phyloP scores from a whole-genome alignment of 2,888 invertebrate species.

The Sesia bembeciformis region DNA sequence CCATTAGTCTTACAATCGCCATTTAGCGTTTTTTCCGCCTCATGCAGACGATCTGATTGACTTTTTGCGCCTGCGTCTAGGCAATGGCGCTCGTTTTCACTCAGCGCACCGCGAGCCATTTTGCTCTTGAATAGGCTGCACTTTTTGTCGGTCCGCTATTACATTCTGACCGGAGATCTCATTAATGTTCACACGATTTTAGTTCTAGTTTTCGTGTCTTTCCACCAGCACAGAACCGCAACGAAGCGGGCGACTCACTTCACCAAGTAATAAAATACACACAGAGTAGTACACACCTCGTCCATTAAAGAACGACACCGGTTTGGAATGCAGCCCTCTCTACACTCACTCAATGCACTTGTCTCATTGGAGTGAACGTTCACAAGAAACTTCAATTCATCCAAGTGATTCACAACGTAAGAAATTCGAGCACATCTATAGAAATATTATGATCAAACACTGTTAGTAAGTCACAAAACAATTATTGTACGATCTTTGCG shows the following conservation, averaged over 20 bases:
- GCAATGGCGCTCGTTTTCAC: conserved; percentile 62
- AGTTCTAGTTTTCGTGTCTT: conserved; percentile 22
- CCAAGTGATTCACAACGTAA: conserved; percentile 20
- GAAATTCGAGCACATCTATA: too few species aligned
- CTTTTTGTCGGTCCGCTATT: conserved; percentile 21
- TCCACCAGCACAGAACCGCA: conserved; percentile 24
- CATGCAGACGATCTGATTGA: conserved; percentile 49
- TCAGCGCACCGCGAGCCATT: conserved; percentile 64
- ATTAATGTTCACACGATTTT: conserved; percentile 16
- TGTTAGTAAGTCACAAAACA: too few species aligned
- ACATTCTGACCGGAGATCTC: conserved; percentile 31
- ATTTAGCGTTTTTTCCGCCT: conserved; percentile 40
- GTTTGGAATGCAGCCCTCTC: conserved; percentile 70
- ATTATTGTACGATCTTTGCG: conserved; percentile 16
- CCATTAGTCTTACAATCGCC: conserved; percentile 46
- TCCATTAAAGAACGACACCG: conserved; percentile 69
- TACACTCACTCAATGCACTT: conserved; percentile 57
- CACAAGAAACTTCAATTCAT: conserved; percentile 21
- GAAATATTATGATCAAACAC: too few species aligned
- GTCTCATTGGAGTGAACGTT: conserved; percentile 37
- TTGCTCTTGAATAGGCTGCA: conserved; percentile 16
- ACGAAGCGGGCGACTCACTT: conserved; percentile 25
- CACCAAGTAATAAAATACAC: conserved; percentile 49
- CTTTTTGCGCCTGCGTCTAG: conserved; percentile 50
- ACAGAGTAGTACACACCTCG: conserved; percentile 62